Conservation (phyloP, 2,888 invertebrate genomes). For the Netelia virgata region DNA sequence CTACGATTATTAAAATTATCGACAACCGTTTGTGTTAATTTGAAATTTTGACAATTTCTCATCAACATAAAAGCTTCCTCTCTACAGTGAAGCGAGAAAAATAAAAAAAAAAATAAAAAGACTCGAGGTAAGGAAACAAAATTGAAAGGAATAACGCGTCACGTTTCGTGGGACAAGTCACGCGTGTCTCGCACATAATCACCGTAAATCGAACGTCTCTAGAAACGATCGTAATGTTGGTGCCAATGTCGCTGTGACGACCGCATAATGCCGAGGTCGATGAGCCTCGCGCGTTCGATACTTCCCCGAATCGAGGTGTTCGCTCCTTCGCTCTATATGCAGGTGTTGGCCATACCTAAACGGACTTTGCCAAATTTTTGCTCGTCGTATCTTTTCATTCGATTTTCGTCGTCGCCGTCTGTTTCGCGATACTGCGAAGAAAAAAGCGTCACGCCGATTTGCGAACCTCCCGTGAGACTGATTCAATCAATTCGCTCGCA, state of each 20-base stretch:
- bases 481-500: slow-evolving; percentile 10
- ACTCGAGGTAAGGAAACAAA: slow-evolving; percentile 6
- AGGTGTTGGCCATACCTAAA: background rate
- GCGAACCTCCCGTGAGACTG: background rate
- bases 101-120: background rate
- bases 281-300: slow-evolving; percentile 11
- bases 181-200: slow-evolving; percentile 22
- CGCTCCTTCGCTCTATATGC: background rate
- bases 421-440: background rate
- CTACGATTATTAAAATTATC: too few species aligned
- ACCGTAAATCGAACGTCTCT: slow-evolving; percentile 16
- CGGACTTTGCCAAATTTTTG: slow-evolving; percentile 2
- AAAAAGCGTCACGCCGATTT: slow-evolving; percentile 27
- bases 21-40: too few species aligned
- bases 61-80: too few species aligned
- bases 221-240: slow-evolving; percentile 11
- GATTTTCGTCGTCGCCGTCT: background rate
- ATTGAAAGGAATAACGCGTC: slow-evolving; percentile 12
- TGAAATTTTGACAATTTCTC: too few species aligned
- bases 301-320: slow-evolving; percentile 39
- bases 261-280: background rate
- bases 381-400: background rate
- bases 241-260: background rate
- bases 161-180: slow-evolving; percentile 35
- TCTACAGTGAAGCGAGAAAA: background rate